Conservation (phyloP, 2,888 invertebrate genomes). For the Tipula lateralis region DNA sequence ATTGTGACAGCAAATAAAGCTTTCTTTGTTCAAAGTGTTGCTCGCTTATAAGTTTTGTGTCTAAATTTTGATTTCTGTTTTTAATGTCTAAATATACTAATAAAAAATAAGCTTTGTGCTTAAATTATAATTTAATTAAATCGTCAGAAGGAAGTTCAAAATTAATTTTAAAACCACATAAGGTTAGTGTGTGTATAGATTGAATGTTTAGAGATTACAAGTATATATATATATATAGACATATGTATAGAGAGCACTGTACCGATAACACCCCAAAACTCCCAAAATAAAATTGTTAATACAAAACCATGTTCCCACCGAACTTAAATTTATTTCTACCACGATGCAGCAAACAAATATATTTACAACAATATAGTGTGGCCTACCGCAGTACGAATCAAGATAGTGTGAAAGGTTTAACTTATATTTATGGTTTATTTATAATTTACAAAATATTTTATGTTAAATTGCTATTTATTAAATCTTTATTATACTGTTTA, state of each 20-base stretch:
- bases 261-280: not conserved
- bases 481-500: conserved; percentile 6
- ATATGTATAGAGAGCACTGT: not conserved
- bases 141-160: not conserved
- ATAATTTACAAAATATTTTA: not conserved
- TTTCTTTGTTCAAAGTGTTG: conserved; percentile 19
- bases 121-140: not conserved
- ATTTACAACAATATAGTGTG: not conserved
- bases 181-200: not conserved
- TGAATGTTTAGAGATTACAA: not conserved
- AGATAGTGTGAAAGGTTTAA: not conserved
- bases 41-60: not conserved
- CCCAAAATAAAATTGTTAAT: no score
- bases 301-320: not conserved
- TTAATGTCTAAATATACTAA: not conserved
- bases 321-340: not conserved
- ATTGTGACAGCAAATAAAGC: not conserved
- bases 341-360: not conserved
- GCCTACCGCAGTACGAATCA: not conserved
- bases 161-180: not conserved
- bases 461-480: not conserved
- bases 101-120: not conserved
- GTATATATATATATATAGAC: no score
- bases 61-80: not conserved
- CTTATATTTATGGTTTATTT: not conserved